Evolutionary conservation across 2,888 invertebrate genomes (phyloP), one percentile per base, ranked within the genome.

Genomic region (Deroplatys truncata): DNA sequence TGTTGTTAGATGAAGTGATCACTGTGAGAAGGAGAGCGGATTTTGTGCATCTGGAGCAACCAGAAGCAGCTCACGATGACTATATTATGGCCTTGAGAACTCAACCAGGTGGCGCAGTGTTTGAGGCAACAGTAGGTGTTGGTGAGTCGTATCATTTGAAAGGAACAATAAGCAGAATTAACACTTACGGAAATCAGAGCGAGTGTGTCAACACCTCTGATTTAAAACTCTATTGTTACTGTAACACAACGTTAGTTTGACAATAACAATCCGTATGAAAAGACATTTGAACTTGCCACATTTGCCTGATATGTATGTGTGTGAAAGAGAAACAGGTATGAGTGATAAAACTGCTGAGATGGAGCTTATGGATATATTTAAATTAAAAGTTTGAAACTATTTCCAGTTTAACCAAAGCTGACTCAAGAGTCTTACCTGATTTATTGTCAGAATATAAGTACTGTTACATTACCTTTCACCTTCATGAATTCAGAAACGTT

Each of bases 171-270:
- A 97, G 97, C 92, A 95, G 98, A 88, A 94, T 97, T 88, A 97
- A 97, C 93, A 94, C 97, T 84, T 97, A 98, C 92, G 97, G 97
- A n/a, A 95, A 95, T 88, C 97, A 97, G 93, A 97, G 97, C 93
- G 95, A 94, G 91, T 98, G 98, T 92, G 95, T 97, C 86, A 95
- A 96, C 90, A 96, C 97, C 92, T 96, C 96, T 92, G 95, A 96
- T 91, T 94, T 97, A 91, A 97, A 97, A 92, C 94, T 97, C 90
- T 97, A 97, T 92, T 97, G 97, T 93, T 97, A 95, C 93, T 97
- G 97, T 35, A 35, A 72, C 56, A 72, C 56, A 7, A 72, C 56
- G 20, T 16, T 72, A 1, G 1, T 72, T 20, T 72, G 56, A 25
- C 20, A 72, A 72, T 56, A 56, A 20, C 56, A 56, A 20, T 16